phyloP scores from a whole-genome alignment of 2,888 invertebrate genomes.

The Octonoba sinensis region DNA sequence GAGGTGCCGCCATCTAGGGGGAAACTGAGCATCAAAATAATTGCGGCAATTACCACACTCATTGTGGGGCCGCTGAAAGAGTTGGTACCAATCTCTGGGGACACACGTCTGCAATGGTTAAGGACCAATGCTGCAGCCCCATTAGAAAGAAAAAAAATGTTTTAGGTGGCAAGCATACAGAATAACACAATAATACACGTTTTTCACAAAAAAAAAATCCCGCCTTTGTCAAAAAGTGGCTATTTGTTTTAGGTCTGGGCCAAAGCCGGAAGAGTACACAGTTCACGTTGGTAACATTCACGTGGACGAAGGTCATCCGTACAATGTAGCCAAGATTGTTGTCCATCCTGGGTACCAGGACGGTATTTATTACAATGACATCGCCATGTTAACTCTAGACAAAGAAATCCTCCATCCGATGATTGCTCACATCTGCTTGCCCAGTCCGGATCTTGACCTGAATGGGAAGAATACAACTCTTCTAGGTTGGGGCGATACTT shows the following conservation, averaged over 20 bases:
- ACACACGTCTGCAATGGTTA: no score
- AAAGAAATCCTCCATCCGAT: conserved; percentile 33
- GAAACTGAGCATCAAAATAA: no score
- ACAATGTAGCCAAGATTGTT: conserved; percentile 20
- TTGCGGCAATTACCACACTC: no score
- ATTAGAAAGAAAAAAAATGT: no score
- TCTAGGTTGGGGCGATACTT: conserved; percentile 47
- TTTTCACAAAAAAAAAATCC: background rate
- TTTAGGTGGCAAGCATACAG: no score
- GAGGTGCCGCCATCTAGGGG: no score
- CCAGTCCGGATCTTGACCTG: conserved; percentile 16
- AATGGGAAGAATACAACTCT: conserved; percentile 24
- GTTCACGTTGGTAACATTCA: conserved; percentile 45
- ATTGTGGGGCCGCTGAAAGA: no score
- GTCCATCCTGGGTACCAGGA: conserved; percentile 28
- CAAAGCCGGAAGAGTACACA: conserved; percentile 5
- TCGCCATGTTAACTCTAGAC: conserved; percentile 36
- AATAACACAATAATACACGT: background rate
- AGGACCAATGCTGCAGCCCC: no score
- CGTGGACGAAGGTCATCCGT: conserved; percentile 31
- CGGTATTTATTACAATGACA: conserved; percentile 22
- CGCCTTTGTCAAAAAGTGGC: no score
- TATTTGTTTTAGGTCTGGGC: conserved; percentile 10
- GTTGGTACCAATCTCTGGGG: no score
- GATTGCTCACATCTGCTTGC: conserved; percentile 46